Base-by-base conservation (phyloP, 2,797 vertebrate species). In the Gambusia yucatana region DNA sequence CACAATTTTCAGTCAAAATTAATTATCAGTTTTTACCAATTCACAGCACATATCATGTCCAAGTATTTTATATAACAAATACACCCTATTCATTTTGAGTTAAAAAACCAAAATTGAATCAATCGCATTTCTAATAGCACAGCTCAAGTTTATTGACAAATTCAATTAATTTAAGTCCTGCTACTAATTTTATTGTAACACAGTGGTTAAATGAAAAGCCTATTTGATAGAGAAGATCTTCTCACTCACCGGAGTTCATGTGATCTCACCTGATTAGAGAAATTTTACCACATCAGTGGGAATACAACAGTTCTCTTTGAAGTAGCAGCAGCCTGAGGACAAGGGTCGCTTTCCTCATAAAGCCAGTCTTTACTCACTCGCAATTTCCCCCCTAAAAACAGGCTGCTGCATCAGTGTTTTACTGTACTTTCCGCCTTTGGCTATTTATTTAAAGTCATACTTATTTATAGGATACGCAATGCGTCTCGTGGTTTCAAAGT, bases 391-490 rank as follows among this genome's bases (percentile, higher is more conserved):
- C 5, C 2, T 20, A 3, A 36, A 39, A 41, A 3, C 57, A 44
- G 25, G 47, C 17, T 76, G 77, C 84, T 70, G 33, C 75, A 70
- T 82, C 77, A 57, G 43, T 75, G 0, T 1, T 2, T 25, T 52
- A 25, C 11, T 17, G 14, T 72, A 55, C 7, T 59, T 55, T n/a
- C 3, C 33, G 36, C 2, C 0, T 48, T 0, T n/a, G 13, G 9
- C 25, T 20, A 20, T 8, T 10, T 22, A 46, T 77, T 46, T 17
- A 20, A 2, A 22, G 2, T 0, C 9, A 47, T 13, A 13, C 74
- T 50, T 30, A 30, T 4, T 28, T 3, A 1, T 7, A 50, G 30
- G 4, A 36, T 5, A 70, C 43, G 59, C 36, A 77, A 0, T 43
- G 55, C 22, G 11, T 10, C 33, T 25, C 20, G 41, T 61, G 43